Percentiles rank a stretch among this genome's conserved stretches.
Conservation (phyloP, 2,113 vertebrate species). For the Mirza zaza region DNA sequence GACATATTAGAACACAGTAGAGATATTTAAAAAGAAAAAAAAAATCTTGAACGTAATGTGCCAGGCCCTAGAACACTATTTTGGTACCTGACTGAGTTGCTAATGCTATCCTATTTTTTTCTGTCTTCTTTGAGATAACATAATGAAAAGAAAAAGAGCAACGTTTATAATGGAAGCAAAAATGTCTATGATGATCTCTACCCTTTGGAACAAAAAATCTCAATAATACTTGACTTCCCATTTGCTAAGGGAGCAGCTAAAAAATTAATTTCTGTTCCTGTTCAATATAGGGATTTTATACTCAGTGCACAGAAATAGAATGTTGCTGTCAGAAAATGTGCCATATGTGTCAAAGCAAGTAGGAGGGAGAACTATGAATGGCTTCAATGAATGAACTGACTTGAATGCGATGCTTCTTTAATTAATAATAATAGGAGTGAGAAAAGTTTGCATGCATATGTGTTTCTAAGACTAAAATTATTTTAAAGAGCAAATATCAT, state of each 20-base stretch:
- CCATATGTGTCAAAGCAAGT: background rate
- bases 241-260: background rate
- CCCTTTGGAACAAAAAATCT: background rate
- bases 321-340: background rate
- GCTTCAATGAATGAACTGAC: background rate
- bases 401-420: background rate
- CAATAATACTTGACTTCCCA: background rate
- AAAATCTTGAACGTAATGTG: background rate
- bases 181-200: slow-evolving; percentile 1
- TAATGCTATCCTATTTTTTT: background rate
- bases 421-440: background rate
- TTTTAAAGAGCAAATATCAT: background rate
- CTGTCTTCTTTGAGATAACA: background rate
- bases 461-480: background rate
- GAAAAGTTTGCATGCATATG: background rate
- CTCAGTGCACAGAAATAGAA: background rate
- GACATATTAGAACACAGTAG: background rate
- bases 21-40: background rate
- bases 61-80: background rate
- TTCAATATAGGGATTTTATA: background rate
- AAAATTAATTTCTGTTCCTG: background rate
- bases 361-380: background rate
- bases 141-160: background rate
- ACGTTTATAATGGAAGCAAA: background rate
- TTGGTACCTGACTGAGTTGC: background rate